Evolutionary conservation across 1,140 invertebrate species (phyloP).

Genomic region (Phymorhynchus buccinoides): DNA sequence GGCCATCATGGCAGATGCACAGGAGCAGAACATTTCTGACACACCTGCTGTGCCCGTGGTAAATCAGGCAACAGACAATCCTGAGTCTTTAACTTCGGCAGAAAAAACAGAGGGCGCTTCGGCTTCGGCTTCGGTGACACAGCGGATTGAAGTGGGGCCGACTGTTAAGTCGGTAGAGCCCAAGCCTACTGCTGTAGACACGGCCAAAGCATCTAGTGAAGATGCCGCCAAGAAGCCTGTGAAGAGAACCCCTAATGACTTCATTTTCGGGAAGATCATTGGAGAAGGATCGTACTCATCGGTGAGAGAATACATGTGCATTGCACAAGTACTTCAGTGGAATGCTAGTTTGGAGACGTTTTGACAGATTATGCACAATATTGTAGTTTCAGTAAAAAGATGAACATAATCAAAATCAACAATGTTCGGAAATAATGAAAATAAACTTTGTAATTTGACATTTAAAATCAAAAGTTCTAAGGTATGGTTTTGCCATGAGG

Average conservation of each 20-base stretch:
- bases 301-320: conserved; percentile 75
- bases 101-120: no score
- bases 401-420: no score
- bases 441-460: neutral
- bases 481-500: no score
- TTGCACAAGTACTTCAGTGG: neutral
- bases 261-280: conserved; percentile 94
- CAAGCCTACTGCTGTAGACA: neutral
- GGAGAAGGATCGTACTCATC: conserved; percentile 97
- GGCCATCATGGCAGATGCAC: neutral
- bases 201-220: neutral
- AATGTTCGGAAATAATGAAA: neutral
- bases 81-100: no score
- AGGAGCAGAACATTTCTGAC: neutral
- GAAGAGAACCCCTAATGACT: conserved; percentile 79
- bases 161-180: neutral
- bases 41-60: neutral
- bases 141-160: no score
- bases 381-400: neutral
- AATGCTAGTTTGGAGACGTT: neutral
- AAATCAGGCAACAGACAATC: neutral
- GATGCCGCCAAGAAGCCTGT: conserved; percentile 12
- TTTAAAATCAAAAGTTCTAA: no score
- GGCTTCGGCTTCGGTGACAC: no score
- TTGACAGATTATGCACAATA: neutral